Percentiles rank a stretch among this genome's conserved stretches.
Evolutionary conservation across 2,113 vertebrate genomes (phyloP).

Genomic region (Hemiprocne comata): DNA sequence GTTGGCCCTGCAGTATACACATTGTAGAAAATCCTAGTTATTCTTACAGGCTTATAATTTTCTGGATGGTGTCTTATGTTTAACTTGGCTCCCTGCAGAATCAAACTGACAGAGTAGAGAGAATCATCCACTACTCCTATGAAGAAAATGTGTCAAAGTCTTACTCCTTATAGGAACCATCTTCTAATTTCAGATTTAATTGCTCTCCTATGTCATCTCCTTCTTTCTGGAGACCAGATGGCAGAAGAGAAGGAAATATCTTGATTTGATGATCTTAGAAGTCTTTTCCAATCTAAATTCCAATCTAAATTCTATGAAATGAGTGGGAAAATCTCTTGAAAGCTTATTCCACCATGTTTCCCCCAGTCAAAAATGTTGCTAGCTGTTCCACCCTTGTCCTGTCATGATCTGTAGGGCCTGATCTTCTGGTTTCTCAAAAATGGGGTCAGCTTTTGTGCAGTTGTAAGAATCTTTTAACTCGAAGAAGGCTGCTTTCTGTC

Average conservation of each 20-base stretch:
- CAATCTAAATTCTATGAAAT: background rate
- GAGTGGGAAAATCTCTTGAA: background rate
- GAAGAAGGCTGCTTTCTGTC: background rate
- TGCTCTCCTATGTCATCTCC: background rate
- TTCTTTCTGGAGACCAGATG: background rate
- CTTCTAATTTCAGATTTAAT: background rate
- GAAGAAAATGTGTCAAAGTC: background rate
- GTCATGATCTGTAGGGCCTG: background rate
- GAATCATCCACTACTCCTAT: background rate
- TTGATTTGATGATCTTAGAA: no score
- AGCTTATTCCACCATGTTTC: background rate
- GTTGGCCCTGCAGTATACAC: background rate
- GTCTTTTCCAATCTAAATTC: background rate
- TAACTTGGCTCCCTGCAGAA: background rate
- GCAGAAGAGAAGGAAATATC: background rate
- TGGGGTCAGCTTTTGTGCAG: background rate
- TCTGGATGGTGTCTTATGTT: background rate
- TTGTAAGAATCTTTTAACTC: background rate
- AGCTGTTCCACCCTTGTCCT: background rate
- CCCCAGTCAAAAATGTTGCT: background rate
- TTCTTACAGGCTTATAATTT: background rate
- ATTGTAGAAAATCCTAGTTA: background rate
- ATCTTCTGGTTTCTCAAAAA: background rate
- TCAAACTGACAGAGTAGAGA: background rate
- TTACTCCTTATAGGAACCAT: background rate